These are phyloP conservation scores for Zygogramma bicolorata DNA, from an alignment of 2,888 invertebrate species.

Conservation along the genomic window DNA sequence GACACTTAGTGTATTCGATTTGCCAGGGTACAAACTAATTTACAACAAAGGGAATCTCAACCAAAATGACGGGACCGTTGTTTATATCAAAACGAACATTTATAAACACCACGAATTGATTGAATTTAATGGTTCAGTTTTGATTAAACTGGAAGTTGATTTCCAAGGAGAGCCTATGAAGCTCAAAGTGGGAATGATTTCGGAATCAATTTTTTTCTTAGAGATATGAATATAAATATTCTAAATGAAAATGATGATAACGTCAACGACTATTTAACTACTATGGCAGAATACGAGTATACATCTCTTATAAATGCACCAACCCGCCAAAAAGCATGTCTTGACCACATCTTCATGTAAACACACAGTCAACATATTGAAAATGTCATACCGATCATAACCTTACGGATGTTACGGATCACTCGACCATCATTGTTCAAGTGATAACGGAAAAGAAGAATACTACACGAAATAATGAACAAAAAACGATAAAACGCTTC, in stretches of 20 bases:
- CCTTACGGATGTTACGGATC: background rate
- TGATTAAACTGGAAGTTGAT: background rate
- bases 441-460: background rate
- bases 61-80: slow-evolving; percentile 5
- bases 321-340: background rate
- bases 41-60: background rate
- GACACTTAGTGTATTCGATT: background rate
- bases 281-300: background rate
- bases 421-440: background rate
- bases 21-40: background rate
- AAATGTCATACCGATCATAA: background rate
- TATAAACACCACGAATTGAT: background rate
- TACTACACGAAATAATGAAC: background rate
- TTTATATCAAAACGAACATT: background rate
- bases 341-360: background rate
- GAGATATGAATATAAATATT: background rate
- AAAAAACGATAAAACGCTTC: background rate
- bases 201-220: background rate
- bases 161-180: background rate
- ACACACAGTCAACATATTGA: background rate
- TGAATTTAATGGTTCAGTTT: background rate
- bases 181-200: background rate
- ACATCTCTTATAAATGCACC: background rate
- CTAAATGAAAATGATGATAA: background rate
- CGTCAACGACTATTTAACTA: background rate